A percentile compares a stretch with the other conserved stretches of the same genome.
Evolutionary conservation across 2,888 invertebrate species (phyloP).

Genomic region (Dicycla oo): DNA sequence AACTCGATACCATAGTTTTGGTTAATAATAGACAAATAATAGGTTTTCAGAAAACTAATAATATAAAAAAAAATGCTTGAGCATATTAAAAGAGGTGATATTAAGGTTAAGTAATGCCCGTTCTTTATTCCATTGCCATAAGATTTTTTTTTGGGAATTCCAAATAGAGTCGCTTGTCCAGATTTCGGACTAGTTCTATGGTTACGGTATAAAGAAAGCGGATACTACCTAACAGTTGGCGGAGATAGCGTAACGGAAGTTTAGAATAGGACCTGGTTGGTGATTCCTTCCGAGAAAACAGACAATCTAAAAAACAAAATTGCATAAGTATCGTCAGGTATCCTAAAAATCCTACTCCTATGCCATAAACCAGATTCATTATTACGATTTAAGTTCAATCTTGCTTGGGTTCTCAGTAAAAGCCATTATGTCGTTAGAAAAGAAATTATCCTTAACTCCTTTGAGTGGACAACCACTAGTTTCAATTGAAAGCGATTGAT

Average conservation of each 20-base stretch:
- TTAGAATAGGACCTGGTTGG: neutral
- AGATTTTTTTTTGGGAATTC: conserved; percentile 47
- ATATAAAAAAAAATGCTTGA: too few species aligned
- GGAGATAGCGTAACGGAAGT: conserved; percentile 12
- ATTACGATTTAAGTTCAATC: neutral
- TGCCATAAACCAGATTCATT: too few species aligned
- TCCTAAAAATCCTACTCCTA: neutral
- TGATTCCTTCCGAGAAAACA: neutral
- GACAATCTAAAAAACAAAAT: neutral
- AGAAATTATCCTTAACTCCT: conserved; percentile 27
- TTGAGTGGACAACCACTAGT: conserved; percentile 47
- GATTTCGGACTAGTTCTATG: conserved; percentile 27
- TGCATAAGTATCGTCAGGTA: too few species aligned
- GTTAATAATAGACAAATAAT: conserved; percentile 1
- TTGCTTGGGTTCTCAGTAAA: neutral
- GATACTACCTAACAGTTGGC: neutral
- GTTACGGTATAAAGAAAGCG: conserved; percentile 13
- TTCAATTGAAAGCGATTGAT: conserved; percentile 59
- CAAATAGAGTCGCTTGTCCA: conserved; percentile 13
- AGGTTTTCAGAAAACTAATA: neutral
- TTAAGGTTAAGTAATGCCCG: too few species aligned
- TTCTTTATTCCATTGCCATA: conserved; percentile 5
- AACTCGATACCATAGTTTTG: conserved; percentile 10
- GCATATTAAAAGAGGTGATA: too few species aligned
- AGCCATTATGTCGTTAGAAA: conserved; percentile 27